Percentiles rank a stretch among this genome's conserved stretches.
These are phyloP conservation scores for Upupa epops DNA, from an alignment of 2,113 vertebrate genomes.

Conservation along the genomic window DNA sequence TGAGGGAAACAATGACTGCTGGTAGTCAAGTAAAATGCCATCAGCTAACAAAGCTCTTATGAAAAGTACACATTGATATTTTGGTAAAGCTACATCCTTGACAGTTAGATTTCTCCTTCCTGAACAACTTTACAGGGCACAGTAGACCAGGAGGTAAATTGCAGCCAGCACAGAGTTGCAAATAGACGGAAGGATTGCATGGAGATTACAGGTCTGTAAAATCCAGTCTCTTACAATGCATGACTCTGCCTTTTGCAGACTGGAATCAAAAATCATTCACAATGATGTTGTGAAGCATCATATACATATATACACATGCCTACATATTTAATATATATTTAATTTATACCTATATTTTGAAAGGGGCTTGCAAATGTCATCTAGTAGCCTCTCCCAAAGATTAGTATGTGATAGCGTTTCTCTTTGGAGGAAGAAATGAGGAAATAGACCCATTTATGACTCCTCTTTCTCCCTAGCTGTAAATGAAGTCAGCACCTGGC, in stretches of 20 bases:
- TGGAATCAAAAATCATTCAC: neutral
- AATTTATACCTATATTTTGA: neutral
- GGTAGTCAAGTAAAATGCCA: conserved; percentile 13
- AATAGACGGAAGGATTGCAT: neutral
- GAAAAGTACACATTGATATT: neutral
- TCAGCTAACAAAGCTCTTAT: neutral
- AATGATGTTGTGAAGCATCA: neutral
- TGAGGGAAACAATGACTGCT: conserved; percentile 26
- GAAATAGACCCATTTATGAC: neutral
- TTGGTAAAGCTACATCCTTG: neutral
- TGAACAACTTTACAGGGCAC: neutral
- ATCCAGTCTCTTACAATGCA: neutral
- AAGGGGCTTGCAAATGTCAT: neutral
- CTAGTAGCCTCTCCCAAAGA: neutral
- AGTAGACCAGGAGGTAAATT: neutral
- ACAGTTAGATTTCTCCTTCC: neutral
- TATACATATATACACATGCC: neutral
- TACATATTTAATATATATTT: too few species aligned
- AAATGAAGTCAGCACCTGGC: conserved; percentile 42
- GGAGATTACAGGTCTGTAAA: neutral
- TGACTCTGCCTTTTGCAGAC: neutral
- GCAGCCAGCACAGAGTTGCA: neutral
- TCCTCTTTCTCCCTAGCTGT: neutral
- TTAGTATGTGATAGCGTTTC: neutral
- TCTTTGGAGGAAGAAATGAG: conserved; percentile 27